Evolutionary conservation across 2,797 vertebrate genomes (phyloP).

Genomic region (Cuculus canorus): DNA sequence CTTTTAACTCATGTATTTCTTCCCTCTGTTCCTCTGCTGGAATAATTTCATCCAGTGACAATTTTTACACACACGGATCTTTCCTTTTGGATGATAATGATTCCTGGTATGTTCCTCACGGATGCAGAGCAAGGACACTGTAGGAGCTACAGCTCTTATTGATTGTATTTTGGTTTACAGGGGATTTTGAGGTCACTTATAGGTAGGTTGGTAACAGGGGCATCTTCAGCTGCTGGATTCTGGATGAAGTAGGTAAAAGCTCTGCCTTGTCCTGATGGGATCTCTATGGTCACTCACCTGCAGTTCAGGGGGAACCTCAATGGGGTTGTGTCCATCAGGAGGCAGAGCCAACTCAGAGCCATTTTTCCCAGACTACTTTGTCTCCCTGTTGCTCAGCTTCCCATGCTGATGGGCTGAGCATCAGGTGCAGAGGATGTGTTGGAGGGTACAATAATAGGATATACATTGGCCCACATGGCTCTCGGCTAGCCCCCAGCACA

Average conservation of each 20-base stretch:
- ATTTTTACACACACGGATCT: not conserved
- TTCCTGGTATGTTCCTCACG: not conserved
- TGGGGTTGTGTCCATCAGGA: not conserved
- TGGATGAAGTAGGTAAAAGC: not conserved
- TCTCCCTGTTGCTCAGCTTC: not conserved
- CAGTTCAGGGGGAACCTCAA: accelerated
- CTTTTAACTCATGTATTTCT: conserved; percentile 37
- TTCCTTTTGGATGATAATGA: not conserved
- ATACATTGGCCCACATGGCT: not conserved
- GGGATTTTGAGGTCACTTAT: not conserved
- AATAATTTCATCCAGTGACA: not conserved
- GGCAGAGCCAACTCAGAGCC: not conserved
- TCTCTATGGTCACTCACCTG: not conserved
- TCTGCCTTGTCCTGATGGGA: not conserved
- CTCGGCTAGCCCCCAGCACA: not conserved
- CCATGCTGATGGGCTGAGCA: not conserved
- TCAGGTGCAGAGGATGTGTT: not conserved
- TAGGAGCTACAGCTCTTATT: not conserved
- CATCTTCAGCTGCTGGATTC: not conserved
- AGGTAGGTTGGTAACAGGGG: not conserved
- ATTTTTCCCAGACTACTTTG: not conserved
- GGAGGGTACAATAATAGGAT: not conserved
- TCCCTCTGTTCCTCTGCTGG: not conserved
- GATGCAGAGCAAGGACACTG: not conserved
- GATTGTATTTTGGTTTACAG: not conserved